Evolutionary conservation across 2,113 vertebrate genomes (phyloP).

Genomic region (Triplophysa rosa): DNA sequence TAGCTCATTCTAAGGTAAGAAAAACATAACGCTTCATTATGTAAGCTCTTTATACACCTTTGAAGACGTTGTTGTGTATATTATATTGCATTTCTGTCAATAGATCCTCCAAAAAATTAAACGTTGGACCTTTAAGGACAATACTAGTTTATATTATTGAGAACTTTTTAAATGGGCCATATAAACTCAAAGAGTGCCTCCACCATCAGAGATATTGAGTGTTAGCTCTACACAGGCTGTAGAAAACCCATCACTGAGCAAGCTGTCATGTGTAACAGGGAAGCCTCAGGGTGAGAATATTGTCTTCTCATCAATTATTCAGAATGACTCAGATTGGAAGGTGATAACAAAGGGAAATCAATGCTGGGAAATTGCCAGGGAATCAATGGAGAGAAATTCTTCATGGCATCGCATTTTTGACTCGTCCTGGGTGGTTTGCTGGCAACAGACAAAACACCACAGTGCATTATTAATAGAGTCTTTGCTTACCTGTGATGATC

Average conservation of each 20-base stretch:
- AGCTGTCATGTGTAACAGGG: slow-evolving; percentile 35
- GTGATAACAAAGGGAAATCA: slow-evolving; percentile 56
- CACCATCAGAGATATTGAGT: neutral
- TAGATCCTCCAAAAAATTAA: no score
- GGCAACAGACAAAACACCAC: slow-evolving; percentile 56
- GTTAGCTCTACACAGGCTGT: neutral
- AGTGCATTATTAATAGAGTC: slow-evolving; percentile 66
- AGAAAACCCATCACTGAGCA: slow-evolving; percentile 20
- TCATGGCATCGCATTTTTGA: slow-evolving; percentile 28
- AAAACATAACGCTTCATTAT: no score
- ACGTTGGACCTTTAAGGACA: no score
- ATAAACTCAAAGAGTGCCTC: neutral
- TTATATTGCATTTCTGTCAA: no score
- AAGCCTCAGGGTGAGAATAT: slow-evolving; percentile 22
- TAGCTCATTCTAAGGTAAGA: no score
- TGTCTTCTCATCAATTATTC: slow-evolving; percentile 50
- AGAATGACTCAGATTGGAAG: slow-evolving; percentile 45
- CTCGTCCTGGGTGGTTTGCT: slow-evolving; percentile 55
- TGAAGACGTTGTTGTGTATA: no score
- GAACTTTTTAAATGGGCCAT: neutral
- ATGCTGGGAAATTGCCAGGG: slow-evolving; percentile 47
- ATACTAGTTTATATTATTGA: neutral
- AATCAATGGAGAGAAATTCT: slow-evolving; percentile 44
- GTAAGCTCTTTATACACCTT: no score
- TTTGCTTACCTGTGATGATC: slow-evolving; percentile 32